phyloP scores from a whole-genome alignment of 2,888 invertebrate genomes.

The Chloroclystis v-ata region DNA sequence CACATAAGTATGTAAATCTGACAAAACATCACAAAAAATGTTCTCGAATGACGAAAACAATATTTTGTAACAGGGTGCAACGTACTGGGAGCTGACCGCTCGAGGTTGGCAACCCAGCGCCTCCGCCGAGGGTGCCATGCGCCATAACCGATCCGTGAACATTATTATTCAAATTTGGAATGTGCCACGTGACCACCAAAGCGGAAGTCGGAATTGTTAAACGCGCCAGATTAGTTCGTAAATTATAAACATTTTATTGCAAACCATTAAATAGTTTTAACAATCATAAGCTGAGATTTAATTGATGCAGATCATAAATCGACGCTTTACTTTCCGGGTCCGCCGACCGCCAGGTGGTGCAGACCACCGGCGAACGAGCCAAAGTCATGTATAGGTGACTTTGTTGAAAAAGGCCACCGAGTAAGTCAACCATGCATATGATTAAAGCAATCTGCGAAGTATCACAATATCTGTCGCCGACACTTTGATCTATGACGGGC shows the following conservation, averaged over 20 bases:
- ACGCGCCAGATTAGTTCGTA: constrained; percentile 40
- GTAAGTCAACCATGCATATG: constrained; percentile 68
- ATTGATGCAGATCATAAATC: constrained; percentile 45
- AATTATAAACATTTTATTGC: constrained; percentile 36
- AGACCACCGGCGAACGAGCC: constrained; percentile 67
- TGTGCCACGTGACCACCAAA: constrained; percentile 49
- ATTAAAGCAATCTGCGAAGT: constrained; percentile 67
- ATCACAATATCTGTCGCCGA: constrained; percentile 73
- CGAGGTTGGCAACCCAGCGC: constrained; percentile 54
- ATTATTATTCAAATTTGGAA: constrained; percentile 58
- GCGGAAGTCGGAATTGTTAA: constrained; percentile 42
- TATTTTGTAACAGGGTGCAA: constrained; percentile 71
- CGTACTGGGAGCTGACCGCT: constrained; percentile 61
- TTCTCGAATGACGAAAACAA: constrained; percentile 57
- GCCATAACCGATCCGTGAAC: constrained; percentile 55
- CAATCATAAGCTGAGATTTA: constrained; percentile 19
- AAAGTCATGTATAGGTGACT: constrained; percentile 73
- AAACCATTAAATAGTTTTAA: constrained; percentile 12
- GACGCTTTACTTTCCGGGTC: constrained; percentile 67
- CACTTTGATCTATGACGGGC: constrained; percentile 54
- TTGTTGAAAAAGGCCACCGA: constrained; percentile 60
- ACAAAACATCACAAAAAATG: constrained; percentile 56
- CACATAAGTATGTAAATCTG: constrained; percentile 52
- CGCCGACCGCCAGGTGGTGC: constrained; percentile 42
- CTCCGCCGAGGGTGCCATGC: constrained; percentile 38